Evolutionary conservation across 2,113 vertebrate species (phyloP).

Genomic region (Melierax canorus): DNA sequence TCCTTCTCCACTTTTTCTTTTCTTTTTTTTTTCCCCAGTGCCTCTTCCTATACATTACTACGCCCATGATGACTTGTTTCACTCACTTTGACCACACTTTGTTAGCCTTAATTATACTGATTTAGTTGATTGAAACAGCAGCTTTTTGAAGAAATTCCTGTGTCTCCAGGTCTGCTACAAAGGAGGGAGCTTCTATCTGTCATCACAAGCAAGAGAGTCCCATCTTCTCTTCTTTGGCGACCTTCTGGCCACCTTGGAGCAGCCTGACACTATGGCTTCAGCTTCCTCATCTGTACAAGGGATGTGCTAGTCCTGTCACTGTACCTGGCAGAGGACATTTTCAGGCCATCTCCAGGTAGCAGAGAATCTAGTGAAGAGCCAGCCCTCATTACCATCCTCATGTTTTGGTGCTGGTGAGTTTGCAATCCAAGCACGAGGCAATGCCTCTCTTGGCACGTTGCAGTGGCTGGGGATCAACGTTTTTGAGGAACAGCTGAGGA

Average conservation of each 20-base stretch:
- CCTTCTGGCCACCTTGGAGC: neutral
- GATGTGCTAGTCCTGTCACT: neutral
- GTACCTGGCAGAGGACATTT: neutral
- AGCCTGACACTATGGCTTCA: neutral
- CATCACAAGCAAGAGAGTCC: neutral
- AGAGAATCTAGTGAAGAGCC: neutral
- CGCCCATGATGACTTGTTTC: neutral
- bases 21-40: accelerated
- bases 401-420: neutral
- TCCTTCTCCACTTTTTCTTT: neutral
- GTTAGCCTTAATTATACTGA: neutral
- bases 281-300: neutral
- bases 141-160: neutral
- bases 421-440: slow-evolving; percentile 21
- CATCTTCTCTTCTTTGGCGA: neutral
- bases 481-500: slow-evolving; percentile 22
- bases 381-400: neutral
- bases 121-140: neutral
- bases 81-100: neutral
- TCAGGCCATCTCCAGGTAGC: neutral
- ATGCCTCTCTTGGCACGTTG: neutral
- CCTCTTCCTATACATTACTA: neutral
- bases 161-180: neutral
- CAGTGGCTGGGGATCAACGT: neutral
- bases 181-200: neutral